Evolutionary conservation across 2,113 vertebrate species (phyloP).

Genomic region (Sciurus niger): DNA sequence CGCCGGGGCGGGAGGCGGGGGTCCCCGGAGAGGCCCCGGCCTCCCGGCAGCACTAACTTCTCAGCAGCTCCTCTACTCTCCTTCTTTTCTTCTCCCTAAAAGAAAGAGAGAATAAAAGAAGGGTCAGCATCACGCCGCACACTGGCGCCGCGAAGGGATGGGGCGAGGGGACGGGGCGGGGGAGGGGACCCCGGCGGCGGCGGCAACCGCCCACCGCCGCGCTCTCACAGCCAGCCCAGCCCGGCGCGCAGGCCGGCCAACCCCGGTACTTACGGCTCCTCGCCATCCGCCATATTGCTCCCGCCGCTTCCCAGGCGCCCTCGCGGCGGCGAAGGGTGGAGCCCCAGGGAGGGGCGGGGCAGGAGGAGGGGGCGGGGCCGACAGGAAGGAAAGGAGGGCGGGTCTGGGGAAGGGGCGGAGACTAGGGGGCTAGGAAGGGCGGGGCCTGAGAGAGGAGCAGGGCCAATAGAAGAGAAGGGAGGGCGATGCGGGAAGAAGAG

Average conservation of each 20-base stretch:
- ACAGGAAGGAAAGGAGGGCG: accelerated
- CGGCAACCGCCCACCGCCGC: conserved; percentile 80
- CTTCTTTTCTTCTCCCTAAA: conserved; percentile 99
- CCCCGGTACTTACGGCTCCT: conserved; percentile 95
- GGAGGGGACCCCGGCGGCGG: conserved; percentile 71
- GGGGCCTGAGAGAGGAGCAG: too few species aligned
- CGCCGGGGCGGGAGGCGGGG: conserved; percentile 82
- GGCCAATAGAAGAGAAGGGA: too few species aligned
- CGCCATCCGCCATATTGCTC: conserved; percentile 97
- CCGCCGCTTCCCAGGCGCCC: conserved; percentile 74
- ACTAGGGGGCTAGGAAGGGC: accelerated
- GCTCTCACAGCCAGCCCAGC: conserved; percentile 68
- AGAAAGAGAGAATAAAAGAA: conserved; percentile 96
- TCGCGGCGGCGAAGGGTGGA: conserved; percentile 31
- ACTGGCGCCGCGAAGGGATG: conserved; percentile 86
- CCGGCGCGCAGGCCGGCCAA: not conserved
- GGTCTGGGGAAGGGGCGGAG: too few species aligned
- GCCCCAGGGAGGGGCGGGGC: not conserved
- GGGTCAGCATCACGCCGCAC: conserved; percentile 91
- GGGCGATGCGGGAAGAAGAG: too few species aligned
- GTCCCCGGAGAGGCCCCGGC: conserved; percentile 85
- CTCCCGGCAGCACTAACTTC: conserved; percentile 96
- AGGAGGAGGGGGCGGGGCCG: too few species aligned
- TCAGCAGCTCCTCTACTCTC: conserved; percentile 99
- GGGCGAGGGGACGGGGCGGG: conserved; percentile 79